Evolutionary conservation across 2,888 invertebrate genomes (phyloP).

Genomic region (Caenorhabditis sp.): DNA sequence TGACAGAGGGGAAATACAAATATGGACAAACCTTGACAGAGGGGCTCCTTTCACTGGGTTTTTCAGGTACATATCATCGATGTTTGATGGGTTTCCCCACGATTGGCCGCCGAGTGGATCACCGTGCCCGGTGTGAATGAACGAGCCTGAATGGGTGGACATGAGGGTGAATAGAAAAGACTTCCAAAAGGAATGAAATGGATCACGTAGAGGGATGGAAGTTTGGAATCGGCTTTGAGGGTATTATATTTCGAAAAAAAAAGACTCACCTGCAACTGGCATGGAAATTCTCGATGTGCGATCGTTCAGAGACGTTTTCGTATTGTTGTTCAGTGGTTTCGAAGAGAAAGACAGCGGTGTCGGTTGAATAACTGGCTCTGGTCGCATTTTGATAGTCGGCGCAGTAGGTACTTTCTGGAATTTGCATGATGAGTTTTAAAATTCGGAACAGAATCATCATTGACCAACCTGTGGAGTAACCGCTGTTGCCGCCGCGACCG

Average conservation of each 20-base stretch:
- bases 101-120: conserved; percentile 85
- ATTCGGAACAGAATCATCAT: no score
- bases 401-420: conserved; percentile 52
- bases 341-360: conserved; percentile 3
- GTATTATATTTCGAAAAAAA: not conserved
- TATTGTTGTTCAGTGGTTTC: conserved; percentile 47
- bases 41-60: conserved; percentile 77
- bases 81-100: conserved; percentile 91
- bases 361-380: conserved; percentile 16
- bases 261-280: conserved; percentile 50
- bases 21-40: conserved; percentile 58
- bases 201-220: not conserved
- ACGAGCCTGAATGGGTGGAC: conserved; percentile 85
- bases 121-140: conserved; percentile 88
- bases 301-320: conserved; percentile 41
- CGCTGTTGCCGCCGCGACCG: conserved; percentile 32
- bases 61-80: conserved; percentile 86
- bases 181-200: not conserved
- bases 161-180: not conserved
- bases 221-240: not conserved
- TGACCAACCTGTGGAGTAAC: conserved; percentile 57
- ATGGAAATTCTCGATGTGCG: conserved; percentile 46
- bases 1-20: not conserved
- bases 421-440: conserved; percentile 7
- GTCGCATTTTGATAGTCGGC: conserved; percentile 44